A percentile compares a stretch with the other conserved stretches of the same genome.
Evolutionary conservation across 1,140 invertebrate genomes (phyloP).

Genomic region (Drosophila quadrilineata): DNA sequence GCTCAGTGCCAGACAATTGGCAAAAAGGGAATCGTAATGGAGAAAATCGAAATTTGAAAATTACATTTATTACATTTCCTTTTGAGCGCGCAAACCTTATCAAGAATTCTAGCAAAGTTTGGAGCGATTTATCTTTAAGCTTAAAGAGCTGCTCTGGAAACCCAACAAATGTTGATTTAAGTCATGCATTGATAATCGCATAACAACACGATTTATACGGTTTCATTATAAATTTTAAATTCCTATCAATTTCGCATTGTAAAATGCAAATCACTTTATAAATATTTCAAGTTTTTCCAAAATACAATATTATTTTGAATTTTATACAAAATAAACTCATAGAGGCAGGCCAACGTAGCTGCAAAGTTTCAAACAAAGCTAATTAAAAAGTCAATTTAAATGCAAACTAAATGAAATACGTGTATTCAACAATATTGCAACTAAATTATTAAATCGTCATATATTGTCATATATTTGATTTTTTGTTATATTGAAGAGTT

Average conservation of each 20-base stretch:
- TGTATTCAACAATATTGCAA: conserved; percentile 26
- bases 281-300: conserved; percentile 34
- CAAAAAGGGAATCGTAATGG: conserved; percentile 25
- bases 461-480: not conserved
- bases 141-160: conserved; percentile 8
- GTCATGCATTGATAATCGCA: too few species aligned
- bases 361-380: conserved; percentile 55
- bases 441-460: conserved; percentile 46
- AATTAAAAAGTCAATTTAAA: conserved; percentile 63
- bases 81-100: conserved; percentile 20
- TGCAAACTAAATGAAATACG: conserved; percentile 50
- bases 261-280: conserved; percentile 32
- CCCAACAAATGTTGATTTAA: conserved; percentile 25
- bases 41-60: conserved; percentile 45
- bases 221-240: conserved; percentile 35
- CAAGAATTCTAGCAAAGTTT: conserved; percentile 29
- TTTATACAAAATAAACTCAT: conserved; percentile 11
- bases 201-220: not conserved
- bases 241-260: conserved; percentile 27
- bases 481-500: too few species aligned
- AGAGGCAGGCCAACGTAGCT: conserved; percentile 5
- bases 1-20: conserved; percentile 51
- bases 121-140: too few species aligned
- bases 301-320: conserved; percentile 28
- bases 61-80: conserved; percentile 60